Evolutionary conservation across 92 coral and sea anemone genomes (phyloP).

Genomic region (Blastomussa wellsi): DNA sequence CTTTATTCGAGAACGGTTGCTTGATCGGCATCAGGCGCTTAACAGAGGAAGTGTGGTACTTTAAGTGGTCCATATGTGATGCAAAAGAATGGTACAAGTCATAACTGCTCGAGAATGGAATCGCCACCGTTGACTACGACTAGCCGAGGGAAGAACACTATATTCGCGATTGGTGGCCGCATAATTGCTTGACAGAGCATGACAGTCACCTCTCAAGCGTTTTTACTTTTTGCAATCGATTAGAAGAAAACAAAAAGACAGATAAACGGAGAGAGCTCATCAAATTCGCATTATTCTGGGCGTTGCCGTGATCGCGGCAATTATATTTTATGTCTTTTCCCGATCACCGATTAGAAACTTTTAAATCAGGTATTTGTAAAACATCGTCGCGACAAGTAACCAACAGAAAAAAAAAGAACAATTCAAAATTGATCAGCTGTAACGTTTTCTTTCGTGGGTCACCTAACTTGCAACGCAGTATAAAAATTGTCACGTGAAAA

Average conservation of each 20-base stretch:
- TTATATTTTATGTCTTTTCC: not conserved
- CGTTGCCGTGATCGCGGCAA: not conserved
- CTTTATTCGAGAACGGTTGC: too few relatives aligned
- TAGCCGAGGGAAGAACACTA: too few relatives aligned
- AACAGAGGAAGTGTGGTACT: too few relatives aligned
- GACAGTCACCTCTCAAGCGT: not conserved
- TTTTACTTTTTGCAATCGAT: not conserved
- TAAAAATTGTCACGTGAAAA: not conserved
- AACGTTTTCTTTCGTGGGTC: not conserved
- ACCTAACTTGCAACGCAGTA: not conserved
- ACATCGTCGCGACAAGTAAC: not conserved
- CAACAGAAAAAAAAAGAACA: not conserved
- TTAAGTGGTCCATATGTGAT: not conserved
- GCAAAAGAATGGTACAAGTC: too few relatives aligned
- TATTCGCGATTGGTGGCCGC: not conserved
- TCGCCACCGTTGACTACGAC: too few relatives aligned
- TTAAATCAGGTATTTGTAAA: not conserved
- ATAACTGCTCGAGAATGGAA: too few relatives aligned
- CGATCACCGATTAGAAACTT: not conserved
- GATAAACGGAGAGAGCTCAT: not conserved
- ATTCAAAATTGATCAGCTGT: not conserved
- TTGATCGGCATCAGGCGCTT: too few relatives aligned
- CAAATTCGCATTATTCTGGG: too few relatives aligned
- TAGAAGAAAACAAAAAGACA: not conserved
- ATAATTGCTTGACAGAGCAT: not conserved